Evolutionary conservation across 2,113 vertebrate genomes (phyloP).

Genomic region (Pangasianodon hypophthalmus): DNA sequence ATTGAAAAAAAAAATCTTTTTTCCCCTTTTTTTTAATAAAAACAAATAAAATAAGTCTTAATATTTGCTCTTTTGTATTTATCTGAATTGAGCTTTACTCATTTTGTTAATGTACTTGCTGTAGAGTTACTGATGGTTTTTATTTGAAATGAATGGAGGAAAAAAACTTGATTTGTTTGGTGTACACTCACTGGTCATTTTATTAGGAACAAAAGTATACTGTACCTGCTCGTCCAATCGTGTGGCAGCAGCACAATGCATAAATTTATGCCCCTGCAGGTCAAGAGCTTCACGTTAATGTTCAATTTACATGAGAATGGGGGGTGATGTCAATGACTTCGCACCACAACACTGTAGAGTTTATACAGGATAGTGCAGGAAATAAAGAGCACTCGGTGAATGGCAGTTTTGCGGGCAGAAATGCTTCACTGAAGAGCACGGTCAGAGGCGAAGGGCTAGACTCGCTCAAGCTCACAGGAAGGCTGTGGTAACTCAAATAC

Average conservation of each 20-base stretch:
- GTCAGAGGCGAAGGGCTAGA: no score
- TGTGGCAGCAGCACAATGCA: not conserved
- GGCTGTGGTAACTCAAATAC: no score
- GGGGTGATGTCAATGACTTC: not conserved
- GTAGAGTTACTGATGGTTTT: not conserved
- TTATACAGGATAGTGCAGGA: no score
- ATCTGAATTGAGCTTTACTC: no score
- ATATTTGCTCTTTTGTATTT: not conserved
- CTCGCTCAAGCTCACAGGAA: no score
- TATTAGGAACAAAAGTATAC: not conserved
- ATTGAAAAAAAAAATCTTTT: conserved; percentile 12
- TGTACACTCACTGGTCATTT: not conserved
- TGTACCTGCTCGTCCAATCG: not conserved
- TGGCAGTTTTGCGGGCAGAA: no score
- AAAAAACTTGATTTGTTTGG: no score
- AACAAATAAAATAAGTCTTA: conserved; percentile 28
- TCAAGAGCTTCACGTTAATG: not conserved
- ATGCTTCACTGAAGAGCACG: no score
- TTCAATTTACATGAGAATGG: not conserved
- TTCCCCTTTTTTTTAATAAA: conserved; percentile 43
- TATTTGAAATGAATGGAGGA: no score
- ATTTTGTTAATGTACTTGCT: not conserved
- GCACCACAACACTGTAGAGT: no score
- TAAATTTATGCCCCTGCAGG: not conserved
- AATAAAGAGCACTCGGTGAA: no score